phyloP scores from a whole-genome alignment of 2,888 invertebrate genomes.

The Villa cingulata region DNA sequence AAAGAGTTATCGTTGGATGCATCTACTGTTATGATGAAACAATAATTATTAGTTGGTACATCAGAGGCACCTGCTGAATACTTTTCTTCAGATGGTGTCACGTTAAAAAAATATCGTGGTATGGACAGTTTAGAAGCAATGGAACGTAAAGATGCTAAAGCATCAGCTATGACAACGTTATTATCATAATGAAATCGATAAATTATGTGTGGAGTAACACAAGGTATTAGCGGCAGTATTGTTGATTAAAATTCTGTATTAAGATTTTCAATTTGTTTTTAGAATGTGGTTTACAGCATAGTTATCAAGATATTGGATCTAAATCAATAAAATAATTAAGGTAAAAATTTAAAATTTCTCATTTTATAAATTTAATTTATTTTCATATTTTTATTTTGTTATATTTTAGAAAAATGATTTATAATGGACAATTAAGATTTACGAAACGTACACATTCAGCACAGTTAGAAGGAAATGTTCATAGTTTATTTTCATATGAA shows the following conservation, averaged over 20 bases:
- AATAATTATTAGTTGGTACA: slow-evolving; percentile 90
- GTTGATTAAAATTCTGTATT: slow-evolving; percentile 96
- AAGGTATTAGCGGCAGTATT: slow-evolving; percentile 96
- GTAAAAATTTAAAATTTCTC: slow-evolving; percentile 23
- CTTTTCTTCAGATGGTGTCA: slow-evolving; percentile 94
- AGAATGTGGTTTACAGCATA: slow-evolving; percentile 88
- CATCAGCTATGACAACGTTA: slow-evolving; percentile 74
- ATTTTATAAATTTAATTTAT: no score
- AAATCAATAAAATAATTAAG: slow-evolving; percentile 50
- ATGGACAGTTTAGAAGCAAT: slow-evolving; percentile 99
- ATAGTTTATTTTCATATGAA: slow-evolving; percentile 90
- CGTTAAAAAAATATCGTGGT: slow-evolving; percentile 95
- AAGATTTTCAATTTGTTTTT: slow-evolving; percentile 90
- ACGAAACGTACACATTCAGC: slow-evolving; percentile 93
- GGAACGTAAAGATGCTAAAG: slow-evolving; percentile 80
- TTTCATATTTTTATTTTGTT: background rate
- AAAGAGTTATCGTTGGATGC: slow-evolving; percentile 89
- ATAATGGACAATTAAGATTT: slow-evolving; percentile 78
- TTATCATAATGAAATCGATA: slow-evolving; percentile 81
- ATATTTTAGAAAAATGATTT: slow-evolving; percentile 52
- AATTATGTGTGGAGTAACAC: slow-evolving; percentile 94
- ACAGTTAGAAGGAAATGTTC: slow-evolving; percentile 95
- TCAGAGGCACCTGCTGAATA: slow-evolving; percentile 98
- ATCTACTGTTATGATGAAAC: slow-evolving; percentile 99
- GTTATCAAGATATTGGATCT: slow-evolving; percentile 93